These are phyloP conservation scores for Heliocidaris tuberculata DNA, from an alignment of 35 echinoderm and acorn worm species.

Conservation along the genomic window DNA sequence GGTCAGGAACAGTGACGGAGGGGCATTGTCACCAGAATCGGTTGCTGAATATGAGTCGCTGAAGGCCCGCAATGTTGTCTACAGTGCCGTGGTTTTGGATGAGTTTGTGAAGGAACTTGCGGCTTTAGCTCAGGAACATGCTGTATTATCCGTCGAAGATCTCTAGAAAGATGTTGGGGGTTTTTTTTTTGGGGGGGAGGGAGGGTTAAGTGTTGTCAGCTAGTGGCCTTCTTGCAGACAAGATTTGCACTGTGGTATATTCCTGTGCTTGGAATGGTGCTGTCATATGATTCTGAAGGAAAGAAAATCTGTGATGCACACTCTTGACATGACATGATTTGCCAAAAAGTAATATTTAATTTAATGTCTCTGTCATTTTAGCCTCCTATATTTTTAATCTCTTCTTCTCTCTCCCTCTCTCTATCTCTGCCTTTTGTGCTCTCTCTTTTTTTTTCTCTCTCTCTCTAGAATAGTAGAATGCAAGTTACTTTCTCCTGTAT, in stretches of 20 bases:
- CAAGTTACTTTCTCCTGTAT: not conserved
- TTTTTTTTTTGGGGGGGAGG: not conserved
- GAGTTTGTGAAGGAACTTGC: conserved; percentile 97
- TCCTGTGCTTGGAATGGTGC: not conserved
- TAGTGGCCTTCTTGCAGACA: not conserved
- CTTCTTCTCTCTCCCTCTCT: not conserved
- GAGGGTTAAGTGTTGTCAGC: not conserved
- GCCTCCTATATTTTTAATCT: not conserved
- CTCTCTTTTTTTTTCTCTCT: not conserved
- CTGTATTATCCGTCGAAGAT: conserved; percentile 63
- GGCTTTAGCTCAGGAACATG: conserved; percentile 85
- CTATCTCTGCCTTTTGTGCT: not conserved
- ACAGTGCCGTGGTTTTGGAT: conserved; percentile 89
- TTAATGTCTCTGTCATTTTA: not conserved
- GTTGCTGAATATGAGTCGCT: conserved; percentile 62
- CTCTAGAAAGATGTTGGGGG: not conserved
- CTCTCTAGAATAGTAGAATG: not conserved
- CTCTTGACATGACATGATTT: not conserved
- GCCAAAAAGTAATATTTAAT: not conserved
- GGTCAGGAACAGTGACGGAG: conserved; percentile 14
- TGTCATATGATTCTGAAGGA: not conserved
- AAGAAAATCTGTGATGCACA: not conserved
- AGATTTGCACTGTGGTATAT: not conserved
- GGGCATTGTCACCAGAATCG: not conserved
- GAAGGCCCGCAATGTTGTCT: conserved; percentile 84